Evolutionary conservation across 2,888 invertebrate species (phyloP).

Genomic region (Mechanitis mazaeus): DNA sequence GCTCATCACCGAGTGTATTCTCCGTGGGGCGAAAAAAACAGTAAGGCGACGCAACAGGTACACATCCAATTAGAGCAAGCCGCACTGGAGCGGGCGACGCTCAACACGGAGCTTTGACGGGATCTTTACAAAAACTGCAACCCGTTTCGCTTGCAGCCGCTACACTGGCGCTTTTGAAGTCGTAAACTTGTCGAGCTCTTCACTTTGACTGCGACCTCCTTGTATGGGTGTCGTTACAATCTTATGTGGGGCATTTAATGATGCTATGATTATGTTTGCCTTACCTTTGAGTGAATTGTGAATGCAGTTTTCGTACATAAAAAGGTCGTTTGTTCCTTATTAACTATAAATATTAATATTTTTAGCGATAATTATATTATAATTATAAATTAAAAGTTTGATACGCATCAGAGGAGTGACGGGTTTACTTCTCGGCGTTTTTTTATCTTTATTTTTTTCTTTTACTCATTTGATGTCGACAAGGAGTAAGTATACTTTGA

Average conservation of each 20-base stretch:
- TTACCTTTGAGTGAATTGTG: neutral
- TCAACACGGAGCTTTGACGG: slow-evolving; percentile 67
- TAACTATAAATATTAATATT: no score
- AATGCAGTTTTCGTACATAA: neutral
- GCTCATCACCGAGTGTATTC: slow-evolving; percentile 55
- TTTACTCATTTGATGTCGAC: slow-evolving; percentile 62
- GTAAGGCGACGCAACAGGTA: slow-evolving; percentile 71
- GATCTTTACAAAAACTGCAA: slow-evolving; percentile 61
- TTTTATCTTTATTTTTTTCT: slow-evolving; percentile 29
- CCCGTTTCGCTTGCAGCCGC: slow-evolving; percentile 62
- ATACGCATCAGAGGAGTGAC: slow-evolving; percentile 31
- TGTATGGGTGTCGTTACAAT: slow-evolving; percentile 38
- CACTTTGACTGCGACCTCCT: slow-evolving; percentile 60
- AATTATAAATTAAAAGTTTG: no score
- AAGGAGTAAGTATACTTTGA: slow-evolving; percentile 53
- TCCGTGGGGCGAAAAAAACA: slow-evolving; percentile 51
- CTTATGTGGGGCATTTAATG: slow-evolving; percentile 5
- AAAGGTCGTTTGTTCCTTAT: no score
- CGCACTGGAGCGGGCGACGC: slow-evolving; percentile 62
- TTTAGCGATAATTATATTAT: no score
- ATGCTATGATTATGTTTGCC: slow-evolving; percentile 13
- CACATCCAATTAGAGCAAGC: slow-evolving; percentile 71
- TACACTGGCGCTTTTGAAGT: slow-evolving; percentile 61
- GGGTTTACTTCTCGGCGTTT: no score
- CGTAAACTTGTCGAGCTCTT: slow-evolving; percentile 54